phyloP scores from a whole-genome alignment of 2,888 invertebrate species.

The Orchesellides sinensis region DNA sequence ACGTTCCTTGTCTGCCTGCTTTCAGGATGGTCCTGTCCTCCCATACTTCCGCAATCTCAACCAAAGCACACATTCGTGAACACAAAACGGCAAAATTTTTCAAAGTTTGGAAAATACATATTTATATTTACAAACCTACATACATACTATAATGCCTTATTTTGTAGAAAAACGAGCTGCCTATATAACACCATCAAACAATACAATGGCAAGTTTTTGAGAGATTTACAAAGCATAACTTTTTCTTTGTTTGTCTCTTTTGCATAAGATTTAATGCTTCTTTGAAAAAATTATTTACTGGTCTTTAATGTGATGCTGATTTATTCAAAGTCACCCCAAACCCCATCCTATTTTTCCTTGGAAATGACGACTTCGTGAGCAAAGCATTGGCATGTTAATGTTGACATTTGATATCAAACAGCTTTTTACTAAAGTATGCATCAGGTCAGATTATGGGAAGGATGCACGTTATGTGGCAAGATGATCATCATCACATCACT shows the following conservation, averaged over 20 bases:
- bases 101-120: no score
- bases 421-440: slow-evolving; percentile 22
- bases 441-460: slow-evolving; percentile 3
- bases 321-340: slow-evolving; percentile 45
- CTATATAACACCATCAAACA: no score
- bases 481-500: neutral
- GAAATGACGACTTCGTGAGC: slow-evolving; percentile 61
- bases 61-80: no score
- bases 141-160: no score
- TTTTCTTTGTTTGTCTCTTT: neutral
- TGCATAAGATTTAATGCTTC: neutral
- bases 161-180: no score
- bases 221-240: neutral
- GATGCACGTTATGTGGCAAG: slow-evolving; percentile 21
- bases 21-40: no score
- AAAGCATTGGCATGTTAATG: slow-evolving; percentile 48
- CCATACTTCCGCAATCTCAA: no score
- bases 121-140: no score
- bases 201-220: no score
- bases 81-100: no score
- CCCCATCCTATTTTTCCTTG: slow-evolving; percentile 56
- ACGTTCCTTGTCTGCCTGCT: no score
- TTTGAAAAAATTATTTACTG: slow-evolving; percentile 11
- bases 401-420: slow-evolving; percentile 57
- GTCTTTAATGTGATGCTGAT: slow-evolving; percentile 53